Evolutionary conservation across 2,888 invertebrate species (phyloP).

Genomic region (Himalopsyche japonica): DNA sequence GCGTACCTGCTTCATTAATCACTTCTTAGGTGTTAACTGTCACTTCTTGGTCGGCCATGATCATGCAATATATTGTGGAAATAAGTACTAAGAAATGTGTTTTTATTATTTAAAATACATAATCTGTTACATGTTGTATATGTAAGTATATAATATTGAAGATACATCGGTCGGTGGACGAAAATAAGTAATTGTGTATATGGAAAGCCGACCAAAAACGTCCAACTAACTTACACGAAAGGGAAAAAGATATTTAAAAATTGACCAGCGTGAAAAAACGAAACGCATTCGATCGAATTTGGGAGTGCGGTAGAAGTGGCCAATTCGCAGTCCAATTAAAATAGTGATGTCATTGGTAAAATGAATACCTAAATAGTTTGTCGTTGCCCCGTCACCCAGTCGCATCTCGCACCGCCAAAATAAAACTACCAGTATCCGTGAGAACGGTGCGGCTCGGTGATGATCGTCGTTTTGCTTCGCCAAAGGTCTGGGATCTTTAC

Average conservation of each 20-base stretch:
- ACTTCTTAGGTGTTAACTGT: too few relatives aligned
- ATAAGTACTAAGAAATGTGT: too few relatives aligned
- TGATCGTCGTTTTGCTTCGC: neutral
- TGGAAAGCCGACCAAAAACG: neutral
- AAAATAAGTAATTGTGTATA: neutral
- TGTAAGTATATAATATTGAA: too few relatives aligned
- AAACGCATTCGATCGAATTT: neutral
- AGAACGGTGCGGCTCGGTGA: neutral
- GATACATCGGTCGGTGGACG: too few relatives aligned
- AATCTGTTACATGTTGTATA: too few relatives aligned
- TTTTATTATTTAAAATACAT: too few relatives aligned
- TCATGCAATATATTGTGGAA: too few relatives aligned
- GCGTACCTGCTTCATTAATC: too few relatives aligned
- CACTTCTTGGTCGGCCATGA: too few relatives aligned
- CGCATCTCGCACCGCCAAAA: neutral
- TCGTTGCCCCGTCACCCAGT: neutral
- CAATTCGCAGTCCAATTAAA: neutral
- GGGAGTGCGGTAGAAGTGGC: neutral
- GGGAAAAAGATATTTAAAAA: neutral
- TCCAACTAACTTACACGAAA: neutral
- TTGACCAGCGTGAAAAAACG: neutral
- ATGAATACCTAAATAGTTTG: neutral
- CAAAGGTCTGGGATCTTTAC: neutral
- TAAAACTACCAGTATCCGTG: neutral
- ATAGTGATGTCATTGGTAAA: neutral